These are phyloP conservation scores for Erythrolamprus reginae DNA, from an alignment of 2,113 vertebrate genomes.

Conservation along the genomic window DNA sequence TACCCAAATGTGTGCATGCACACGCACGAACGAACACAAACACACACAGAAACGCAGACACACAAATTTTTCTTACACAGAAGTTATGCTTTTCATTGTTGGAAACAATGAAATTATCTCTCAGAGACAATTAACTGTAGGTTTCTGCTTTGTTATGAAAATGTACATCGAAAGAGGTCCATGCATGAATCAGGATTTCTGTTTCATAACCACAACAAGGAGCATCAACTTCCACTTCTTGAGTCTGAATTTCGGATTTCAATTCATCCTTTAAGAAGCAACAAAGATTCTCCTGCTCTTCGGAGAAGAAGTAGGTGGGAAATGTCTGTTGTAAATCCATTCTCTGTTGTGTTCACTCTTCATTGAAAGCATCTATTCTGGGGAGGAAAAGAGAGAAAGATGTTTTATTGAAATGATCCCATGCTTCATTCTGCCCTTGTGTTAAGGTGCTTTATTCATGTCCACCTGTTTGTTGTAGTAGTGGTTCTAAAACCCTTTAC, in stretches of 20 bases:
- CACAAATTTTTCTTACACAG: not conserved
- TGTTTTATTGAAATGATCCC: slow-evolving; percentile 8
- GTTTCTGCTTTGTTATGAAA: slow-evolving; percentile 15
- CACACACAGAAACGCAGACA: not conserved
- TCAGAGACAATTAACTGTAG: slow-evolving; percentile 4
- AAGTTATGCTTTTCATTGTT: not conserved
- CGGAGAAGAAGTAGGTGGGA: slow-evolving; percentile 11
- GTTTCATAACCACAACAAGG: not conserved
- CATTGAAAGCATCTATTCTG: slow-evolving; percentile 32
- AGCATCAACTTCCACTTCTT: not conserved
- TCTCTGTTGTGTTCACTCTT: slow-evolving; percentile 19
- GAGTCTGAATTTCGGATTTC: not conserved
- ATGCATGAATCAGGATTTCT: not conserved
- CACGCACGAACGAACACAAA: too few relatives aligned
- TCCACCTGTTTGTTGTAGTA: not conserved
- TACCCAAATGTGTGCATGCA: not conserved
- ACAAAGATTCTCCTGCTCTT: fast-evolving
- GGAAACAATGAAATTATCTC: not conserved
- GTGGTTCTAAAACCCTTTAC: too few relatives aligned
- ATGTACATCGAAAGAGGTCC: slow-evolving; percentile 18
- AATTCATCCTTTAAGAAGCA: not conserved
- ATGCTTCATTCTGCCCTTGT: slow-evolving; percentile 20
- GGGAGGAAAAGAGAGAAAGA: slow-evolving; percentile 23
- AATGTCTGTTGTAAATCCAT: slow-evolving; percentile 9
- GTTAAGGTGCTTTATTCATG: not conserved